Conservation (phyloP, 1,140 invertebrate genomes). For the Apis cerana region DNA sequence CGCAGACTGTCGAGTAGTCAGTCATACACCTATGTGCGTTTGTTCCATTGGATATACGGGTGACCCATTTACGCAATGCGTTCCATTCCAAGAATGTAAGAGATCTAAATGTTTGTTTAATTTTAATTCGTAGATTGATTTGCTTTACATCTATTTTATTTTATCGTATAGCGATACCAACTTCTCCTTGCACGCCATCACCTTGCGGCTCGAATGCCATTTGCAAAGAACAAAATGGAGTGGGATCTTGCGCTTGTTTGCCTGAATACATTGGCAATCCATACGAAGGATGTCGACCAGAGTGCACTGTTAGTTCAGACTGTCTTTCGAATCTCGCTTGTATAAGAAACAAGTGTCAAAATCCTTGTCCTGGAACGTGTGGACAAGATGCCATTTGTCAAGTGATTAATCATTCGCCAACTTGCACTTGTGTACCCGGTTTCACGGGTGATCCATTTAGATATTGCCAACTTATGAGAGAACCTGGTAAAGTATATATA, state of each 20-base stretch:
- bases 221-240: slow-evolving; percentile 78
- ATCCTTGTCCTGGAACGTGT: slow-evolving; percentile 89
- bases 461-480: slow-evolving; percentile 81
- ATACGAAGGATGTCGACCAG: slow-evolving; percentile 86
- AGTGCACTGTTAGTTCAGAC: slow-evolving; percentile 87
- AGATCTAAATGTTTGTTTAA: neutral
- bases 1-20: slow-evolving; percentile 84
- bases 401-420: slow-evolving; percentile 87
- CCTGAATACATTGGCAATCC: slow-evolving; percentile 85
- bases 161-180: slow-evolving; percentile 8
- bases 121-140: neutral
- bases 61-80: slow-evolving; percentile 80
- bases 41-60: slow-evolving; percentile 83
- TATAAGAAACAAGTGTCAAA: slow-evolving; percentile 87
- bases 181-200: slow-evolving; percentile 83
- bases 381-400: slow-evolving; percentile 86
- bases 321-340: slow-evolving; percentile 87
- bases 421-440: slow-evolving; percentile 85
- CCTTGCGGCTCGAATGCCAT: slow-evolving; percentile 82
- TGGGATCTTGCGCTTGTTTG: slow-evolving; percentile 78
- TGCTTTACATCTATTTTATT: neutral
- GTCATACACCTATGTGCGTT: slow-evolving; percentile 84
- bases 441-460: slow-evolving; percentile 88
- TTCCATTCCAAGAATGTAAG: slow-evolving; percentile 76
- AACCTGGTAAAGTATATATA: slow-evolving; percentile 31